Evolutionary conservation across 53 echinoderm and acorn worm species (phyloP).

Genomic region (Echinometra lucunter): DNA sequence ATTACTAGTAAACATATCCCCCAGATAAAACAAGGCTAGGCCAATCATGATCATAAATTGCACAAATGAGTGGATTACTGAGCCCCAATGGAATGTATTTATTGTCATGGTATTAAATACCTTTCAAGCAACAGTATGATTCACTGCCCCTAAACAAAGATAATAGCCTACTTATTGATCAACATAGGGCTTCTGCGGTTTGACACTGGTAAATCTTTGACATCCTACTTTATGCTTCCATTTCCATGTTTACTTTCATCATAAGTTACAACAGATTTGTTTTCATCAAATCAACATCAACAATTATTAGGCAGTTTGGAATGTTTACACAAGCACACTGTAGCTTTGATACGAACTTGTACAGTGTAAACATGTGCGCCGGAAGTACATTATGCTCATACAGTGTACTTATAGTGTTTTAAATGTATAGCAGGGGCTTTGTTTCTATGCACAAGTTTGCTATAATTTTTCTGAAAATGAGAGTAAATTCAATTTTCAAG

Average conservation of each 20-base stretch:
- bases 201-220: not conserved
- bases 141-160: slow-evolving; percentile 2
- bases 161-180: slow-evolving; percentile 4
- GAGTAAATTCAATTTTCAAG: too few species aligned
- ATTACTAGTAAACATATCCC: too few species aligned
- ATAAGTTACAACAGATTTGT: not conserved
- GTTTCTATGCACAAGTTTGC: too few species aligned
- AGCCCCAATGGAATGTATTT: not conserved
- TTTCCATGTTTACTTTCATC: not conserved
- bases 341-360: not conserved
- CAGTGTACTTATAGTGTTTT: too few species aligned
- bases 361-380: not conserved
- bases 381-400: not conserved
- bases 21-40: not conserved
- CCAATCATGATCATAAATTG: not conserved
- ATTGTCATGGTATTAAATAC: slow-evolving; percentile 30
- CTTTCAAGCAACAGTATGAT: not conserved
- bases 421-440: too few species aligned
- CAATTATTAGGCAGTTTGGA: not conserved
- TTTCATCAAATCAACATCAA: not conserved
- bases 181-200: not conserved
- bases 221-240: not conserved
- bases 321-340: not conserved
- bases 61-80: not conserved
- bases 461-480: too few species aligned